Evolutionary conservation across 2,888 invertebrate species (phyloP).

Genomic region (Caenorhabditis plicata): DNA sequence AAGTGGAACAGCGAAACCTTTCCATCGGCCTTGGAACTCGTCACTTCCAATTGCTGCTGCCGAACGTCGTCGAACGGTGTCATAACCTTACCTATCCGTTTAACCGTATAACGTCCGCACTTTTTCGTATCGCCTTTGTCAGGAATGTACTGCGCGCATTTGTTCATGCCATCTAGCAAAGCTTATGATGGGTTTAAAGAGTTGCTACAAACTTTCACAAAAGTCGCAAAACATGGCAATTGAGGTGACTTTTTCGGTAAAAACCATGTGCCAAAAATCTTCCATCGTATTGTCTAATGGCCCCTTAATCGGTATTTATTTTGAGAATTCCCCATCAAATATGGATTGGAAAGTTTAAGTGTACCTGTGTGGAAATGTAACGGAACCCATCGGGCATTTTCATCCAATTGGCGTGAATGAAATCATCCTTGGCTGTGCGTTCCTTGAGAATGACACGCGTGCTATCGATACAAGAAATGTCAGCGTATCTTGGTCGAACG

Average conservation of each 20-base stretch:
- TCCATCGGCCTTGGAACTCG: not conserved
- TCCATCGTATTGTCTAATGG: slow-evolving; percentile 84
- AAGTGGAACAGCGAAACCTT: slow-evolving; percentile 17
- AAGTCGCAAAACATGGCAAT: slow-evolving; percentile 79
- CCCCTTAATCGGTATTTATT: too few relatives aligned
- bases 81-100: not conserved
- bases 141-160: slow-evolving; percentile 19
- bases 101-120: slow-evolving; percentile 8
- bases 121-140: not conserved
- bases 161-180: slow-evolving; percentile 7
- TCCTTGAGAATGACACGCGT: too few relatives aligned
- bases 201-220: slow-evolving; percentile 12
- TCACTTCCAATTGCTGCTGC: slow-evolving; percentile 11
- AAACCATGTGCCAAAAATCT: slow-evolving; percentile 98
- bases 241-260: slow-evolving; percentile 93
- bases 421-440: slow-evolving; percentile 32
- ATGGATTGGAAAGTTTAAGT: not conserved
- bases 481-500: too few relatives aligned
- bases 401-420: slow-evolving; percentile 51
- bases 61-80: slow-evolving; percentile 5
- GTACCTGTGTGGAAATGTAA: slow-evolving; percentile 48
- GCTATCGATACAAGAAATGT: too few relatives aligned
- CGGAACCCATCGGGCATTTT: slow-evolving; percentile 25
- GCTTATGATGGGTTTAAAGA: not conserved
- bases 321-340: too few relatives aligned